Evolutionary conservation across 2,797 vertebrate species (phyloP), one percentile per base, ranked within the genome.

Genomic region (Rhodeus uyekii): DNA sequence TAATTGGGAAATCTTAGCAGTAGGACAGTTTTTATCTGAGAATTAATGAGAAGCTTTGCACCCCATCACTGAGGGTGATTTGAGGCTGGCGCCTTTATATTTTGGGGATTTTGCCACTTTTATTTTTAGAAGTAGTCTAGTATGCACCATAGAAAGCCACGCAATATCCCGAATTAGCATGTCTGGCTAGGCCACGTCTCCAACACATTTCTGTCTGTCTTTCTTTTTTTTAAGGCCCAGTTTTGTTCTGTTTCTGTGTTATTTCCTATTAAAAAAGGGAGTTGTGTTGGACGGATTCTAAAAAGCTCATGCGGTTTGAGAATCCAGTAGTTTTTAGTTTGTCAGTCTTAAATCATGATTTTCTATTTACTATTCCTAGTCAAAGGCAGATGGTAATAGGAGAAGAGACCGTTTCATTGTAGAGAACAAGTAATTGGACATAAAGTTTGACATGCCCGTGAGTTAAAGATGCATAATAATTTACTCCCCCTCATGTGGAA

Each of bases 61-160:
- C 18, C 27, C 27, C 1, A 5, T 69, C 24, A 69, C 39, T 32
- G 18, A 71, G 27, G 42, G 9, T 71, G 19, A 71, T 7, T 22
- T 5, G 3, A 48, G 42, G 18, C 68, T 71, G 27, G 42, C 3
- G 18, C 19, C 18, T 48, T 71, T 48, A 32, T 48, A 32, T 71
- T 71, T 71, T 71, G 22, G 68, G 67, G 27, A 19, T 71, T 68
- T 48, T 48, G 27, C 44, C 44, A 48, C 44, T 71, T 71, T 48
- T 71, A 71, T 48, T 71, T 71, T 71, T 71, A 71, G 68, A 48
- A 29, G 68, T 48, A 32, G 68, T 71, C 5, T 16, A 32, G 68
- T 19, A 44, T 18, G 68, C 42, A n/a, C n/a, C n/a, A 32, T 48
- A 7, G 18, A 6, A 48, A 48, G 18, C 12, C 27, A 19, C 48